A percentile compares a stretch with the other conserved stretches of the same genome.
These are phyloP conservation scores for Cephalopterus ornatus DNA, from an alignment of 2,113 vertebrate genomes.

Conservation along the genomic window DNA sequence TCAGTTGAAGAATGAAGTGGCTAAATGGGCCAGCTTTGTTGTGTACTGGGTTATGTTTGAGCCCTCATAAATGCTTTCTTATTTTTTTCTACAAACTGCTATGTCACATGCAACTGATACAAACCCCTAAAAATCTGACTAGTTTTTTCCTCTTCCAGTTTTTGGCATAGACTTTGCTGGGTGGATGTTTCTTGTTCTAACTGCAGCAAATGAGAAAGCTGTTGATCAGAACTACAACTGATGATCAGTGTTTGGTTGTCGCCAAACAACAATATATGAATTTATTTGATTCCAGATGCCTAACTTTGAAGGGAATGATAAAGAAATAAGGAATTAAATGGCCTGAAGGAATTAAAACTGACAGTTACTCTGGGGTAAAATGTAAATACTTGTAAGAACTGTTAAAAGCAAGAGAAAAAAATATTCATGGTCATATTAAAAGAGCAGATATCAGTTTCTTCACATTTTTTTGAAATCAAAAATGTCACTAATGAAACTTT, in stretches of 20 bases:
- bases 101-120: not conserved
- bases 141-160: not conserved
- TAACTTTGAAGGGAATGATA: not conserved
- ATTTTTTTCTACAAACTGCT: not conserved
- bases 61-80: not conserved
- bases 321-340: not conserved
- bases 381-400: not conserved
- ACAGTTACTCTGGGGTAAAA: not conserved
- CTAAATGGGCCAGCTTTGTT: not conserved
- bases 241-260: not conserved
- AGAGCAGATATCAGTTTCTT: not conserved
- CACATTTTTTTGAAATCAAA: not conserved
- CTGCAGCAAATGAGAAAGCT: not conserved
- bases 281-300: not conserved
- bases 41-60: fast-evolving
- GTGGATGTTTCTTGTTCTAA: not conserved
- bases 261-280: not conserved
- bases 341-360: not conserved
- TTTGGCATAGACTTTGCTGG: not conserved
- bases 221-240: not conserved
- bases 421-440: not conserved
- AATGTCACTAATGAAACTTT: conserved; percentile 11
- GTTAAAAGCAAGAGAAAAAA: not conserved
- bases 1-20: not conserved
- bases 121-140: not conserved